phyloP scores from a whole-genome alignment of 2,888 invertebrate species.

The Phragmatobia fuliginosa region DNA sequence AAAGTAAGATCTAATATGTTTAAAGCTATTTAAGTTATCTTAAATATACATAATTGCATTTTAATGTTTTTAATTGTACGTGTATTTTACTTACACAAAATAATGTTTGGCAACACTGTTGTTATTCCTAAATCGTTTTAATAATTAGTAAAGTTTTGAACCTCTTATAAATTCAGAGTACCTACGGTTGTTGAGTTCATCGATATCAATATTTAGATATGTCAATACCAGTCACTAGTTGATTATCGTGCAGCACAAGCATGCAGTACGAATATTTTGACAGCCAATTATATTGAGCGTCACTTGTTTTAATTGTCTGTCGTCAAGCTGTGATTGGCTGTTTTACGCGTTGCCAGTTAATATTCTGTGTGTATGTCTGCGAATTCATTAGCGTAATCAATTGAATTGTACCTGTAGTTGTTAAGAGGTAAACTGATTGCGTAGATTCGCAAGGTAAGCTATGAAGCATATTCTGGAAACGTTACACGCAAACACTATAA shows the following conservation, averaged over 20 bases:
- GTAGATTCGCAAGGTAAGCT: not conserved
- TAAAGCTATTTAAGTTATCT: no score
- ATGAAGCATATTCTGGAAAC: not conserved
- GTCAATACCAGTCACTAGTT: slow-evolving; percentile 1
- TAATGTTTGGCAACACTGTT: not conserved
- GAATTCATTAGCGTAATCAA: not conserved
- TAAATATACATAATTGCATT: no score
- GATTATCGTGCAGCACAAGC: not conserved
- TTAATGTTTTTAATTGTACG: not conserved
- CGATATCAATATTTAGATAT: not conserved
- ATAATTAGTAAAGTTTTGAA: no score
- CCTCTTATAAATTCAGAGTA: no score
- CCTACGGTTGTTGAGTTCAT: not conserved
- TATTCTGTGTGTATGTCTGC: not conserved
- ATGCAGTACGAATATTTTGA: not conserved
- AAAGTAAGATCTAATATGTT: no score
- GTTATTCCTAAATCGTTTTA: no score
- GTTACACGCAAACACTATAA: no score
- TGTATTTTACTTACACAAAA: no score
- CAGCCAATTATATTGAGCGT: not conserved
- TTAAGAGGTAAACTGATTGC: not conserved
- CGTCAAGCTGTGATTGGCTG: not conserved
- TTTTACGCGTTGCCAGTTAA: not conserved
- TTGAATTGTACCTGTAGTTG: not conserved
- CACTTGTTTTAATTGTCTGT: not conserved